phyloP scores from a whole-genome alignment of 1,140 invertebrate genomes.

The Dufourea novaeangliae region DNA sequence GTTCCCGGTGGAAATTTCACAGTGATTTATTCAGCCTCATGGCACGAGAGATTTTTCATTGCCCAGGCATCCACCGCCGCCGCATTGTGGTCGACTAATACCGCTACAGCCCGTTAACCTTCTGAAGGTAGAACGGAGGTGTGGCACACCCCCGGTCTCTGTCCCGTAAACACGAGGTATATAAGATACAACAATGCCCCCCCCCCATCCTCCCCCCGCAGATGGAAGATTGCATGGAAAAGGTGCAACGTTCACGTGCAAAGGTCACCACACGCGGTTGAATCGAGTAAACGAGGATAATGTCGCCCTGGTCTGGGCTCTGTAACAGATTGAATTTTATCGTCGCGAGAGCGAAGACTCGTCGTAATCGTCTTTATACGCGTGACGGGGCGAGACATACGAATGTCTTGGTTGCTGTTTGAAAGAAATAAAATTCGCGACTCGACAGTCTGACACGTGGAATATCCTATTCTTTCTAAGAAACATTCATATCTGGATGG shows the following conservation, averaged over 20 bases:
- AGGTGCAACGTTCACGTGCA: constrained; percentile 65
- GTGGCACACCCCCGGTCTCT: constrained; percentile 65
- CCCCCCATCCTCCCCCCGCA: too few relatives aligned
- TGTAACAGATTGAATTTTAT: constrained; percentile 25
- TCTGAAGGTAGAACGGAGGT: constrained; percentile 71
- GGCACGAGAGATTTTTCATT: constrained; percentile 1
- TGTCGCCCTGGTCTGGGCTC: constrained; percentile 39
- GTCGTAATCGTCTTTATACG: not conserved
- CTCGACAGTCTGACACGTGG: not conserved
- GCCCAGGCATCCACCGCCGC: constrained; percentile 2
- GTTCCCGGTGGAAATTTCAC: not conserved
- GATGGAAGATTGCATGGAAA: constrained; percentile 66
- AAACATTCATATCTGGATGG: too few relatives aligned
- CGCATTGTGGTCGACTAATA: constrained; percentile 30
- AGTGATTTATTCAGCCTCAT: not conserved
- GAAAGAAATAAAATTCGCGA: not conserved
- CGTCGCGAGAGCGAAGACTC: constrained; percentile 1
- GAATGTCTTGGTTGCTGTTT: too few relatives aligned
- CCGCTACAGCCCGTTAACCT: constrained; percentile 65
- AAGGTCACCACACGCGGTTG: constrained; percentile 63
- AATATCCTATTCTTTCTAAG: too few relatives aligned
- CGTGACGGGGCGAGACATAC: not conserved
- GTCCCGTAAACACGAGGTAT: constrained; percentile 24
- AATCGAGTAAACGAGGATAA: constrained; percentile 57
- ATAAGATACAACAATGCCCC: constrained; percentile 58